These are phyloP conservation scores for Mimachlamys varia DNA, from an alignment of 2,888 invertebrate genomes.

Conservation along the genomic window DNA sequence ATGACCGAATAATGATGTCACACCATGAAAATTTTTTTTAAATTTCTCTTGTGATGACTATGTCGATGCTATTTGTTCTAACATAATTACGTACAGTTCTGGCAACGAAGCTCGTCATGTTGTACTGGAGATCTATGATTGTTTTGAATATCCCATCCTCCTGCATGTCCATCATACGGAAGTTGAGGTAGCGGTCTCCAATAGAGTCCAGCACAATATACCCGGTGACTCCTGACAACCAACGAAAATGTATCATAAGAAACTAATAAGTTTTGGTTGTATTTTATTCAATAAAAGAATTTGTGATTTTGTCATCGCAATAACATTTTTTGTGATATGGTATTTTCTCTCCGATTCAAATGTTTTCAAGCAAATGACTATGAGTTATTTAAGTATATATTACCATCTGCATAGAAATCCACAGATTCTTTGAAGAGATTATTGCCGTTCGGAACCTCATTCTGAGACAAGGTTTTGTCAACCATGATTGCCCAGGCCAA, in stretches of 20 bases:
- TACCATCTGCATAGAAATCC: constrained; percentile 50
- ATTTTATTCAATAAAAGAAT: too few relatives aligned
- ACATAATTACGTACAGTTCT: constrained; percentile 44
- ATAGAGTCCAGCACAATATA: constrained; percentile 65
- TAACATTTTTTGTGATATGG: too few relatives aligned
- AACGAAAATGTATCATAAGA: not conserved
- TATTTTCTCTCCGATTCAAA: too few relatives aligned
- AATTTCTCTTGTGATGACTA: too few relatives aligned
- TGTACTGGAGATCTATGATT: constrained; percentile 61
- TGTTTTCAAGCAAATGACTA: too few relatives aligned
- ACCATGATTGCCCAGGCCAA: constrained; percentile 70
- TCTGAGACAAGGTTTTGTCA: constrained; percentile 64
- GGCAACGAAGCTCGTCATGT: constrained; percentile 53
- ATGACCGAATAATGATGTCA: too few relatives aligned
- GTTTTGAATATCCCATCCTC: constrained; percentile 68
- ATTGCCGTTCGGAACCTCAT: constrained; percentile 67
- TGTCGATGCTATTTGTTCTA: too few relatives aligned
- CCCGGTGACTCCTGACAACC: constrained; percentile 68
- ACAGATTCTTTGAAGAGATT: constrained; percentile 46
- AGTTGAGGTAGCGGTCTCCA: constrained; percentile 70
- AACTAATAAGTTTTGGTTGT: too few relatives aligned
- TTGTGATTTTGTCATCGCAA: too few relatives aligned
- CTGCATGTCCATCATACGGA: constrained; percentile 73
- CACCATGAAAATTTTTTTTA: too few relatives aligned
- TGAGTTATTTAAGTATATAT: too few relatives aligned